Evolutionary conservation across 1,140 invertebrate genomes (phyloP).

Genomic region (Theocolax elegans): DNA sequence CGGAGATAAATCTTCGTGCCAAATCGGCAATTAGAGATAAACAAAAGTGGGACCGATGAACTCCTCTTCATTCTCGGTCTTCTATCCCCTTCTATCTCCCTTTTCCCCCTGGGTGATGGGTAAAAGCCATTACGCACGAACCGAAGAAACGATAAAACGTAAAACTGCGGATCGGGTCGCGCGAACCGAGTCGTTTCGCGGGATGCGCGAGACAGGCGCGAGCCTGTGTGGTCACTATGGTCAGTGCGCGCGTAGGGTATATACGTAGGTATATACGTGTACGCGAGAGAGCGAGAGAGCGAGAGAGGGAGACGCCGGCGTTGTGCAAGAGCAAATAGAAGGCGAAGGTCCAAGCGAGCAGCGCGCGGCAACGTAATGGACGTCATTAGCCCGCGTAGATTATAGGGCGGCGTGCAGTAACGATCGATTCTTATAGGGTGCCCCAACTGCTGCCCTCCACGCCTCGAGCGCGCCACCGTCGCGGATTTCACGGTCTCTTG

Average conservation of each 20-base stretch:
- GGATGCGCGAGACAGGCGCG: constrained; percentile 1
- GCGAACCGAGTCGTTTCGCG: background rate
- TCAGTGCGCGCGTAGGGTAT: background rate
- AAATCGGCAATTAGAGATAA: constrained; percentile 42
- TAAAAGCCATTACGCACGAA: constrained; percentile 33
- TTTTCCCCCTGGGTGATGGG: constrained; percentile 6
- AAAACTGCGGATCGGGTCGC: constrained; percentile 1
- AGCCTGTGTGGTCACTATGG: constrained; percentile 24
- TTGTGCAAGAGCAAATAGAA: constrained; percentile 28
- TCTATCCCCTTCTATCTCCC: background rate
- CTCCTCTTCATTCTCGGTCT: constrained; percentile 15
- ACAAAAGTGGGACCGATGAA: constrained; percentile 39
- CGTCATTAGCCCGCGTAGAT: constrained; percentile 68
- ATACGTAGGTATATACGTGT: background rate
- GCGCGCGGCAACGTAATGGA: constrained; percentile 65
- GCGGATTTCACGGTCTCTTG: background rate
- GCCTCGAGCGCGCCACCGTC: background rate
- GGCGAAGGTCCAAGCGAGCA: constrained; percentile 35
- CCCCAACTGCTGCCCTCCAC: constrained; percentile 41
- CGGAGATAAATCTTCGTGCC: constrained; percentile 19
- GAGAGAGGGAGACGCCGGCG: background rate
- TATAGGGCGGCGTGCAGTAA: constrained; percentile 69
- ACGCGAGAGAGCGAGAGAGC: background rate
- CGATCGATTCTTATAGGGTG: constrained; percentile 68
- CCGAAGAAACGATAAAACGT: constrained; percentile 28